Conservation (phyloP, 1,140 invertebrate genomes). For the Zaprionus inermis region DNA sequence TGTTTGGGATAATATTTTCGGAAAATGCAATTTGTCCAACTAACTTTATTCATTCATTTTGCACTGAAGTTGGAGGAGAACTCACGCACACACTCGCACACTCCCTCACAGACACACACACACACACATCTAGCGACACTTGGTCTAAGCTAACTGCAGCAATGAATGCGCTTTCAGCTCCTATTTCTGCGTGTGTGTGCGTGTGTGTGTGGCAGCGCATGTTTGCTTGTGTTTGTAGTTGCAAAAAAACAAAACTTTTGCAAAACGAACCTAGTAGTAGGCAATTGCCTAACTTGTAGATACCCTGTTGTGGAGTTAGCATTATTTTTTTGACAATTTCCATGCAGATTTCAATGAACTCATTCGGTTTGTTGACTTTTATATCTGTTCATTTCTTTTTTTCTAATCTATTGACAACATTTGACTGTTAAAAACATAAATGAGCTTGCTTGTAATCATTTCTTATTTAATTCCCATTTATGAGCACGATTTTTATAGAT, state of each 20-base stretch:
- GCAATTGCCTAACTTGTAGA: slow-evolving; percentile 1
- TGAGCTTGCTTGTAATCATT: too few relatives aligned
- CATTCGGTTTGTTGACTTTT: too few relatives aligned
- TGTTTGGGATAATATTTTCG: slow-evolving; percentile 80
- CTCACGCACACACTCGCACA: slow-evolving; percentile 22
- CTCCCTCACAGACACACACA: slow-evolving; percentile 19
- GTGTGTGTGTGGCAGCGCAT: slow-evolving; percentile 34
- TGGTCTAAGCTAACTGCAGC: slow-evolving; percentile 64
- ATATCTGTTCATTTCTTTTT: too few relatives aligned
- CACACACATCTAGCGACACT: slow-evolving; percentile 32
- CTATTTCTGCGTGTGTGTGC: slow-evolving; percentile 33
- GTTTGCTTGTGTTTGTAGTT: slow-evolving; percentile 74
- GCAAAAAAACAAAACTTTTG: slow-evolving; percentile 66
- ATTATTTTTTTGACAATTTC: background rate
- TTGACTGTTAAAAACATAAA: too few relatives aligned
- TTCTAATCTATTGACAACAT: background rate
- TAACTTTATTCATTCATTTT: slow-evolving; percentile 81
- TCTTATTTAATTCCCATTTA: background rate
- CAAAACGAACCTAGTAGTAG: slow-evolving; percentile 48
- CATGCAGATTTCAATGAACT: background rate
- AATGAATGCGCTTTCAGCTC: slow-evolving; percentile 64
- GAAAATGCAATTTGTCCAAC: slow-evolving; percentile 78
- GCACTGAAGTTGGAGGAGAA: slow-evolving; percentile 59
- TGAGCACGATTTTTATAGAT: too few relatives aligned
- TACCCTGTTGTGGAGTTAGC: too few relatives aligned